These are phyloP conservation scores for Subacronicta megacephala DNA, from an alignment of 2,888 invertebrate genomes.

Conservation along the genomic window DNA sequence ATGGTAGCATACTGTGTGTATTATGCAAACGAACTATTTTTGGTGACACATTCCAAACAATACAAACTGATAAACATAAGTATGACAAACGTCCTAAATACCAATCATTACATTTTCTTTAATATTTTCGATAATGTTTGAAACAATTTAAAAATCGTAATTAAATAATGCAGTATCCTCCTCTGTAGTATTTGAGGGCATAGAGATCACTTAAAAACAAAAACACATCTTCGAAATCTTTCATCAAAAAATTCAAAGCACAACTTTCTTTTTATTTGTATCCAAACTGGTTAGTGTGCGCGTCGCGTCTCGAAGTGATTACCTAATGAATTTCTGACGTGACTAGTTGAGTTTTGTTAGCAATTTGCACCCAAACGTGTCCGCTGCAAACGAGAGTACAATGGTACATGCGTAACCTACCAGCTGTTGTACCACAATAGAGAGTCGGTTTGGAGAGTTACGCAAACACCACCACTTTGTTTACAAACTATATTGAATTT, in stretches of 20 bases:
- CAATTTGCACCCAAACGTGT: conserved; percentile 63
- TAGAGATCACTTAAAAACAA: not conserved
- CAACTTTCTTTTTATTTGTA: conserved; percentile 8
- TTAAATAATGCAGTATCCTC: conserved; percentile 6
- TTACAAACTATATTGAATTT: conserved; percentile 72
- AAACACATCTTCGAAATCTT: not conserved
- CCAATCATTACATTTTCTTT: not conserved
- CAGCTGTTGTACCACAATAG: conserved; percentile 84
- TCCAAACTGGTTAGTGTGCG: not conserved
- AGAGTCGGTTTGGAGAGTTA: conserved; percentile 78
- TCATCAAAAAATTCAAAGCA: not conserved
- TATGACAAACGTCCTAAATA: conserved; percentile 1
- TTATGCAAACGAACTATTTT: conserved; percentile 30
- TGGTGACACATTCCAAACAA: conserved; percentile 31
- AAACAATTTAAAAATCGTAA: conserved; percentile 2
- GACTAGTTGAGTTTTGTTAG: conserved; percentile 44
- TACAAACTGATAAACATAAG: not conserved
- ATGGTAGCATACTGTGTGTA: conserved; percentile 29
- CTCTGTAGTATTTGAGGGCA: conserved; percentile 9
- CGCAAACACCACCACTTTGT: conserved; percentile 74
- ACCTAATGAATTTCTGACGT: conserved; percentile 21
- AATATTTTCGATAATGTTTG: conserved; percentile 2
- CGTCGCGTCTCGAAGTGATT: conserved; percentile 20
- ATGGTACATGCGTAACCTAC: conserved; percentile 77
- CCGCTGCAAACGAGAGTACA: conserved; percentile 78